Conservation (phyloP, 2,888 invertebrate species). For the Lochmaea crataegi region DNA sequence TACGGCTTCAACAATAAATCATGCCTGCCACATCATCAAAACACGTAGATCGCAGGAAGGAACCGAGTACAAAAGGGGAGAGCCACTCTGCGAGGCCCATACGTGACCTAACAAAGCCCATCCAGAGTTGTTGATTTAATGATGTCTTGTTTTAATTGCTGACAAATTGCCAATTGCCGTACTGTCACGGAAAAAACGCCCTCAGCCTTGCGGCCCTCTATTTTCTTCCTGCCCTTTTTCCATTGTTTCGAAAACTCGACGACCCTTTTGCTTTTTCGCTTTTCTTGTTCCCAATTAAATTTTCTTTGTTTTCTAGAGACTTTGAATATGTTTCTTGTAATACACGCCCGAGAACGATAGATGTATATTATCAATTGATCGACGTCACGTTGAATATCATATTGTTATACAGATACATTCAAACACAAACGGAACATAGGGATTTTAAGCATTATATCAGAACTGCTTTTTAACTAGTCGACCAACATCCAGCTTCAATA, state of each 20-base stretch:
- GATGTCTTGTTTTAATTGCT: constrained; percentile 67
- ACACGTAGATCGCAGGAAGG: constrained; percentile 21
- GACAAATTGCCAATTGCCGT: constrained; percentile 65
- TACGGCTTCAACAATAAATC: background rate
- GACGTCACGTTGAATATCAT: background rate
- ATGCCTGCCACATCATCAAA: constrained; percentile 20
- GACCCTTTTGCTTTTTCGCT: constrained; percentile 42
- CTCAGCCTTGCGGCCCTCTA: constrained; percentile 25
- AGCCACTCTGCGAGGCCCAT: constrained; percentile 54
- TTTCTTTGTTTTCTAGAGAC: constrained; percentile 31
- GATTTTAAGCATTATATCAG: too few relatives aligned
- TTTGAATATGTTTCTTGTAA: constrained; percentile 22
- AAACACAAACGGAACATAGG: too few relatives aligned
- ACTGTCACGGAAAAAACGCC: constrained; percentile 43
- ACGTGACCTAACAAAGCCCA: constrained; percentile 66
- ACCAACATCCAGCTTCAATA: too few relatives aligned
- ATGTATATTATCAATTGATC: background rate
- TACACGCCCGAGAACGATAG: background rate
- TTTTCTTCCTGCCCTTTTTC: constrained; percentile 32
- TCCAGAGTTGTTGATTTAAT: constrained; percentile 63
- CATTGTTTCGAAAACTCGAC: constrained; percentile 22
- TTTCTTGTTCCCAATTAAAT: constrained; percentile 41
- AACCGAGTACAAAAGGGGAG: constrained; percentile 35
- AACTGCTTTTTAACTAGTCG: too few relatives aligned
- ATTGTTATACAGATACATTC: too few relatives aligned